Percentiles rank a stretch among this genome's conserved stretches.
Conservation (phyloP, 2,797 vertebrate species). For the Scyliorhinus canicula region DNA sequence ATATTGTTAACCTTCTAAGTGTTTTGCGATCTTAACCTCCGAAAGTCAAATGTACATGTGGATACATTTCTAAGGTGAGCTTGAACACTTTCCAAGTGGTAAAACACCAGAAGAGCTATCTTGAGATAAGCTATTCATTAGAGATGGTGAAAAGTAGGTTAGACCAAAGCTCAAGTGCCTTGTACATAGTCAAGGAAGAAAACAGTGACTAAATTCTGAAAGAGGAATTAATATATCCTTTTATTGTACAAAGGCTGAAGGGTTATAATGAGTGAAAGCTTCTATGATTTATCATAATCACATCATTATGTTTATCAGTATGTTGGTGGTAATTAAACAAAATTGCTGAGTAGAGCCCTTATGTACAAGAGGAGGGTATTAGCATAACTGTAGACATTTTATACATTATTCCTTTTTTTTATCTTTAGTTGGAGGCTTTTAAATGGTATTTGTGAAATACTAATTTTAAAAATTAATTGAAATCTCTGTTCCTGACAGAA, state of each 20-base stretch:
- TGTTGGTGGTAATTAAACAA: not conserved
- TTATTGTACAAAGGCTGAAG: not conserved
- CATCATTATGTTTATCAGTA: not conserved
- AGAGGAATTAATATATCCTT: not conserved
- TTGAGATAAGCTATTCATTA: not conserved
- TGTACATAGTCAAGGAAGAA: not conserved
- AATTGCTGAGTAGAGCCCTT: not conserved
- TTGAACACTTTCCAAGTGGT: too few species aligned
- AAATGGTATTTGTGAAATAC: not conserved
- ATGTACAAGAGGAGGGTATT: not conserved
- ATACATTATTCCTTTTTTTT: not conserved
- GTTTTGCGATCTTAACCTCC: not conserved
- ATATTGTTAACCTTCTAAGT: not conserved
- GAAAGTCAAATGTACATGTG: not conserved
- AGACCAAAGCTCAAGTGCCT: not conserved
- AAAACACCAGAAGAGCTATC: not conserved
- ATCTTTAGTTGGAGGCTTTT: not conserved
- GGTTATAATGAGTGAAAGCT: not conserved
- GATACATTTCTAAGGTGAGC: not conserved
- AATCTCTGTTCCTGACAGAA: not conserved
- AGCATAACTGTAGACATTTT: not conserved
- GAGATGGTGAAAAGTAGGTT: not conserved
- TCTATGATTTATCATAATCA: not conserved
- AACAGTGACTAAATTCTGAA: not conserved
- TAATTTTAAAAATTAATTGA: conserved; percentile 27